phyloP scores from a whole-genome alignment of 1,140 invertebrate genomes.

The Luehdorfia chinensis region DNA sequence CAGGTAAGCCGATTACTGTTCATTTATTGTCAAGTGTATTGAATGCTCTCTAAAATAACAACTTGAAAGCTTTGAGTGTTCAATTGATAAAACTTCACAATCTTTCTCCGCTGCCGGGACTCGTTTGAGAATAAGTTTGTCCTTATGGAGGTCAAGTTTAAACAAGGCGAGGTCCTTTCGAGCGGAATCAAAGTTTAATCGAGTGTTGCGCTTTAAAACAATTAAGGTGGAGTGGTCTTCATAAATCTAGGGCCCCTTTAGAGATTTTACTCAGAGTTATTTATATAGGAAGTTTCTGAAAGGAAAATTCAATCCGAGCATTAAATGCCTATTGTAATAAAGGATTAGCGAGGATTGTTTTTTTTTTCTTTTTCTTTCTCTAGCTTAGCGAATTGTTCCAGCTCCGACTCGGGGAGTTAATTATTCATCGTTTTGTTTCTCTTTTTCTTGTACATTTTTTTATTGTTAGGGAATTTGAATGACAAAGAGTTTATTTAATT shows the following conservation, averaged over 20 bases:
- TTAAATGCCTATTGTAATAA: constrained; percentile 14
- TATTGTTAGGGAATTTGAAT: constrained; percentile 7
- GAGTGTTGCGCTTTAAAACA: constrained; percentile 9
- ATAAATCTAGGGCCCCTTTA: constrained; percentile 1
- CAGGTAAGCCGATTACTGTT: too few species aligned
- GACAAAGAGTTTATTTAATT: constrained; percentile 7
- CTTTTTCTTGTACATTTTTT: constrained; percentile 6
- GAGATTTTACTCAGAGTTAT: constrained; percentile 3
- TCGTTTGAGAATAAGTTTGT: too few species aligned
- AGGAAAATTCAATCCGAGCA: constrained; percentile 10
- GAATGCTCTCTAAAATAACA: too few species aligned
- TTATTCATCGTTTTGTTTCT: constrained; percentile 14
- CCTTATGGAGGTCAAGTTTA: constrained; percentile 11
- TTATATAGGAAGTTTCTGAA: constrained; percentile 11
- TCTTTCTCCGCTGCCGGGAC: too few species aligned
- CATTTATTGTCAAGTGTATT: too few species aligned
- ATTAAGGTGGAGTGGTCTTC: constrained; percentile 10
- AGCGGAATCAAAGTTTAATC: constrained; percentile 7
- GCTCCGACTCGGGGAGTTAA: constrained; percentile 4
- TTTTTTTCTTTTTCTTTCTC: constrained; percentile 1
- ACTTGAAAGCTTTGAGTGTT: too few species aligned
- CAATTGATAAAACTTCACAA: too few species aligned
- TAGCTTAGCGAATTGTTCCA: not conserved
- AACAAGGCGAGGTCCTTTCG: not conserved
- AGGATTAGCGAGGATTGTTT: constrained; percentile 10